Conservation (phyloP, 92 coral and sea anemone species). For the Epizoanthus scotinus region DNA sequence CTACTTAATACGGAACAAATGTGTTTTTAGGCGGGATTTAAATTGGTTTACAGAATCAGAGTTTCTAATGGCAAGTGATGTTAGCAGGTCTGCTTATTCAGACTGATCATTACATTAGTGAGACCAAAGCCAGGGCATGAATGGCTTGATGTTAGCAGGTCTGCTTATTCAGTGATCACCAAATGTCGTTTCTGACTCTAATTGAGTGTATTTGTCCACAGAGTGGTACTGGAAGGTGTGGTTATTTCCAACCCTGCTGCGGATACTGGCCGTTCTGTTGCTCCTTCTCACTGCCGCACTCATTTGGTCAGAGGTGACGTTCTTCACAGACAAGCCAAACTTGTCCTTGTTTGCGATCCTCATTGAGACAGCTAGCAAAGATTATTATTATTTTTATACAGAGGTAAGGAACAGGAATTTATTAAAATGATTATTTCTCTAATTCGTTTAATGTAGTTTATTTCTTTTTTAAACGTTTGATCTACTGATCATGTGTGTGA, state of each 20-base stretch:
- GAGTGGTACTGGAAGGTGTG: constrained; percentile 98
- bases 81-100: too few species aligned
- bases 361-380: constrained; percentile 74
- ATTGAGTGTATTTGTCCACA: constrained; percentile 1
- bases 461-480: not conserved
- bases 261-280: constrained; percentile 72
- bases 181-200: not conserved
- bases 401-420: constrained; percentile 62
- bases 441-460: not conserved
- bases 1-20: too few species aligned
- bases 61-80: too few species aligned
- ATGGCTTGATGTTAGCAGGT: too few species aligned
- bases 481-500: not conserved
- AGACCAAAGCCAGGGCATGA: too few species aligned
- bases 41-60: too few species aligned
- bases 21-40: too few species aligned
- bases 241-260: constrained; percentile 84
- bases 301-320: constrained; percentile 98
- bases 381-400: constrained; percentile 89
- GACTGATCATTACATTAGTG: too few species aligned
- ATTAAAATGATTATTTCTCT: not conserved
- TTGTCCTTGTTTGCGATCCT: constrained; percentile 84
- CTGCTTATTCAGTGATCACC: too few species aligned
- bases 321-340: constrained; percentile 83
- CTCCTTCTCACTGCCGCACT: constrained; percentile 74